Conservation (phyloP, 2,113 vertebrate species). For the Paralichthys olivaceus region DNA sequence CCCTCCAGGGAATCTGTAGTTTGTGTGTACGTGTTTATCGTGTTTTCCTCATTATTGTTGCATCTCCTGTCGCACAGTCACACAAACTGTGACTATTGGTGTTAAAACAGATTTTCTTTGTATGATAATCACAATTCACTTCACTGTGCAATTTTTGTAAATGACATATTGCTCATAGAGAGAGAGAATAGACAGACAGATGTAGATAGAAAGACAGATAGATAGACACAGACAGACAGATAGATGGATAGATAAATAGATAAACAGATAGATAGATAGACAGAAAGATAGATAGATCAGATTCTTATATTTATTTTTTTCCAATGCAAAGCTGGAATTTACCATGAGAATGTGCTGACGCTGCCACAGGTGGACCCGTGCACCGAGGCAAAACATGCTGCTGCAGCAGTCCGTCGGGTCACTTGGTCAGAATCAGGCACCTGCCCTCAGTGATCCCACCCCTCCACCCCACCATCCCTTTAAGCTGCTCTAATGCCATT, state of each 20-base stretch:
- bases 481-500: constrained; percentile 74
- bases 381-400: not conserved
- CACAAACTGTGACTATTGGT: no score
- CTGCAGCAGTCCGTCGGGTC: constrained; percentile 48
- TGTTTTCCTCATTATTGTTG: not conserved
- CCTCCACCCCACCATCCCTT: constrained; percentile 1
- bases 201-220: no score
- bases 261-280: no score
- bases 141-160: no score
- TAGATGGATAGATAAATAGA: no score
- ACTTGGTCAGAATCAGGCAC: constrained; percentile 42
- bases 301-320: not conserved
- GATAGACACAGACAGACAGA: no score
- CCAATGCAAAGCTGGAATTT: not conserved
- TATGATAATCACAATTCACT: no score
- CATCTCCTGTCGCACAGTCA: not conserved
- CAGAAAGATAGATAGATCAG: not conserved
- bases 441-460: not conserved
- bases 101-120: no score
- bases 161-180: no score
- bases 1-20: not conserved
- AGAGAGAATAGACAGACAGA: no score
- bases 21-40: not conserved
- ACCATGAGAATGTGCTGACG: not conserved
- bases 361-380: not conserved